Evolutionary conservation across 2,113 vertebrate genomes (phyloP), one percentile per base, ranked within the genome.

Genomic region (Sclerurus mexicanus): DNA sequence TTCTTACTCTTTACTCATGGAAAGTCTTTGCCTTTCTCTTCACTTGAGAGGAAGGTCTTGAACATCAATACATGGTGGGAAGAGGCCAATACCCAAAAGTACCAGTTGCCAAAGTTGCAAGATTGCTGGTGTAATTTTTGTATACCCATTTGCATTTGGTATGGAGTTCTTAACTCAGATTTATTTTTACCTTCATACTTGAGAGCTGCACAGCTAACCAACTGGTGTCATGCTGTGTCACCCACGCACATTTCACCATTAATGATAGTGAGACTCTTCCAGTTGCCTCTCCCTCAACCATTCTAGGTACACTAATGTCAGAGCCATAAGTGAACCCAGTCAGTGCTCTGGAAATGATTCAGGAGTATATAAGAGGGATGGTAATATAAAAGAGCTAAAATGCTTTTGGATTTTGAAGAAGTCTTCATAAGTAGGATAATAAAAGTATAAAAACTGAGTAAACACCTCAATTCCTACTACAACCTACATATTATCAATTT

Each of bases 141-240:
- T 20, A 33, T 31, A 8, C 7, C 3, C 22, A 19, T 47, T 68
- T 1, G 1, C 25, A 28, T 83, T 62, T 82, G n/a, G 17, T 40
- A 55, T 16, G 9, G 49, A 83, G 11, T 7, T 1, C 10, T 50
- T 76, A 20, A 50, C 14, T 63, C n/a, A 10, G 49, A 52, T 73
- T 53, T 88, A 25, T 66, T 74, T 91, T 67, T 58, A n/a, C 44
- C 16, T 56, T 40, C 3, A 0, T 72, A 16, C 62, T 40, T 12
- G 11, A 44, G 20, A 69, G 33, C 50, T 73, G 24, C 28, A 31
- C 14, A 5, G 6, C 16, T 47, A 27, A 22, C 4, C 44, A 83
- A 14, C 30, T 14, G 8, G 35, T 39, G 27, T 23, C 17, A 28
- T 0, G 0, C 42, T 30, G 3, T 33, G 12, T 10, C 14, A 10